Evolutionary conservation across 92 coral and sea anemone species (phyloP).

Genomic region (Phenganax subtilis): DNA sequence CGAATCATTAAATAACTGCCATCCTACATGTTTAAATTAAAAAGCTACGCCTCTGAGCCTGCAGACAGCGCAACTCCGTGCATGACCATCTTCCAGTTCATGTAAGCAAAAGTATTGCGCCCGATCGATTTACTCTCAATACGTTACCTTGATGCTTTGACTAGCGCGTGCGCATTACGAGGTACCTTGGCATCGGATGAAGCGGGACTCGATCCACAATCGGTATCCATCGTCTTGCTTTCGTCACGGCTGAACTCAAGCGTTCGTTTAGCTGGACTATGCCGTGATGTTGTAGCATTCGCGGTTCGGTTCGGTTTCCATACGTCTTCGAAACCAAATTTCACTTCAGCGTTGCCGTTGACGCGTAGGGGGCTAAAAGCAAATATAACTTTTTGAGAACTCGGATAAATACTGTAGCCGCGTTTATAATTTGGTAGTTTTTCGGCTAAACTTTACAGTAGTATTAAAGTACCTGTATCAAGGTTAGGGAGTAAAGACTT

Average conservation of each 20-base stretch:
- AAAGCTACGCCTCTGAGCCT: slow-evolving; percentile 32
- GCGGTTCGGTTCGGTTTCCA: slow-evolving; percentile 87
- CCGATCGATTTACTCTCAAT: not conserved
- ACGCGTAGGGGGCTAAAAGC: slow-evolving; percentile 83
- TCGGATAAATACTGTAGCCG: not conserved
- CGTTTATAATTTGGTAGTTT: too few relatives aligned
- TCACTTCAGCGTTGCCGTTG: slow-evolving; percentile 80
- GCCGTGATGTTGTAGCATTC: slow-evolving; percentile 3
- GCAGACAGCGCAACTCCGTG: slow-evolving; percentile 31
- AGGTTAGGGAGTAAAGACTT: too few relatives aligned
- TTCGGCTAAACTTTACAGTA: too few relatives aligned
- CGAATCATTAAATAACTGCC: slow-evolving; percentile 1
- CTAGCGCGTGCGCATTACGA: slow-evolving; percentile 14
- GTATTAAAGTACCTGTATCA: too few relatives aligned
- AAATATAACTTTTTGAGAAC: not conserved
- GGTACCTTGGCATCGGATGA: slow-evolving; percentile 24
- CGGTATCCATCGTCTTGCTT: slow-evolving; percentile 18
- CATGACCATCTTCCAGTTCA: not conserved
- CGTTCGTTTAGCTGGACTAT: slow-evolving; percentile 51
- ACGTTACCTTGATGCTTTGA: slow-evolving; percentile 31
- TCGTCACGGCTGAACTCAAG: slow-evolving; percentile 45
- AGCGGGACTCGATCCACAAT: slow-evolving; percentile 2
- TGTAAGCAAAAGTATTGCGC: slow-evolving; percentile 9
- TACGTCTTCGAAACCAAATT: slow-evolving; percentile 92
- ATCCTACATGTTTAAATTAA: slow-evolving; percentile 1